Percentiles rank a stretch among this genome's conserved stretches.
Evolutionary conservation across 2,888 invertebrate species (phyloP).

Genomic region (Chrysodeixis includens): DNA sequence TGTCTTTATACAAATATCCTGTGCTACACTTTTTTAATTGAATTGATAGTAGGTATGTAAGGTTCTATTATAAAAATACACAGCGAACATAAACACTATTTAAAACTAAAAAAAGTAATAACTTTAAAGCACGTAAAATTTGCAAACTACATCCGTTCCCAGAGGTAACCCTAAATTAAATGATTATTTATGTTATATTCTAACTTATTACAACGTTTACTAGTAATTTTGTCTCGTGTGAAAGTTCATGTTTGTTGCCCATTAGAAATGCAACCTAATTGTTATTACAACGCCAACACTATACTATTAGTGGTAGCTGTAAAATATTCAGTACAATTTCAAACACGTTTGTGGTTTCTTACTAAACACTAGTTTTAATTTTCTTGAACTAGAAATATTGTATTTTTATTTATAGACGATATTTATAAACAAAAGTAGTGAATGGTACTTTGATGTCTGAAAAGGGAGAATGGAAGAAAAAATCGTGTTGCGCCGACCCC

Average conservation of each 20-base stretch:
- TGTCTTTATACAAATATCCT: no score
- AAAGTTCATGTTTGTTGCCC: neutral
- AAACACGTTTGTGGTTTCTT: neutral
- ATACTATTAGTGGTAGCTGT: neutral
- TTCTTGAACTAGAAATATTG: neutral
- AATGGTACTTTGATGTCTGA: no score
- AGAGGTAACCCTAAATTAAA: neutral
- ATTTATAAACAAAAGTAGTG: no score
- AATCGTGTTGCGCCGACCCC: no score
- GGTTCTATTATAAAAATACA: no score
- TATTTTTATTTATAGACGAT: neutral
- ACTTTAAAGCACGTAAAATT: no score
- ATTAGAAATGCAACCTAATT: slow-evolving; percentile 4
- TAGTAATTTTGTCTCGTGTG: slow-evolving; percentile 4
- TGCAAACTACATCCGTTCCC: no score
- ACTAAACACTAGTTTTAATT: neutral
- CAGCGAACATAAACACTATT: no score
- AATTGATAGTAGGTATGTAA: no score
- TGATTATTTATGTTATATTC: neutral
- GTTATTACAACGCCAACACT: neutral
- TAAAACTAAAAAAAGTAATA: no score
- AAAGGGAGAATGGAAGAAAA: no score
- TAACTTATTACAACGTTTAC: neutral
- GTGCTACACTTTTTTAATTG: no score
- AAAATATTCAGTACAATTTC: neutral